These are phyloP conservation scores for Aphelocoma coerulescens DNA, from an alignment of 2,113 vertebrate species.

Conservation along the genomic window DNA sequence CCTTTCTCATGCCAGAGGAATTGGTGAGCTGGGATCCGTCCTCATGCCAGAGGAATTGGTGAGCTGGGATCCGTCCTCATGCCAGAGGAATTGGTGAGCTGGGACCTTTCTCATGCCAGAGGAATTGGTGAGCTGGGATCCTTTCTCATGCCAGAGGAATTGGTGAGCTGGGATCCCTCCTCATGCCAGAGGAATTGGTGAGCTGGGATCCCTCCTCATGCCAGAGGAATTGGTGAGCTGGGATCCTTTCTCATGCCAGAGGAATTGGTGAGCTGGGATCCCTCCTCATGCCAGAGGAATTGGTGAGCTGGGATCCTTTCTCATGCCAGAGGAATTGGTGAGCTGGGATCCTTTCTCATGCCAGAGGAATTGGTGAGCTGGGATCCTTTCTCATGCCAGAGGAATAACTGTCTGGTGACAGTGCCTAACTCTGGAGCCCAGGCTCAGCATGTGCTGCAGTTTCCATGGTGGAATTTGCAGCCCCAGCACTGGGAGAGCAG, in stretches of 20 bases:
- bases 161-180: not conserved
- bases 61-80: not conserved
- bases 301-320: not conserved
- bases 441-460: not conserved
- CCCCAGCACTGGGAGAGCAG: fast-evolving
- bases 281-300: fast-evolving
- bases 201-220: not conserved
- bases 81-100: fast-evolving
- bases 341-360: not conserved
- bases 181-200: not conserved
- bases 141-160: fast-evolving
- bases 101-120: not conserved
- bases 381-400: not conserved
- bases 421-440: fast-evolving
- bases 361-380: not conserved
- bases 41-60: not conserved
- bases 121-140: not conserved
- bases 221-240: not conserved
- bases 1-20: fast-evolving
- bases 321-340: fast-evolving
- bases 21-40: not conserved
- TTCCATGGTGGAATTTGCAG: not conserved
- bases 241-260: fast-evolving
- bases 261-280: not conserved
- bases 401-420: not conserved